phyloP scores from a whole-genome alignment of 2,113 vertebrate genomes.

The Calyptommatus sinebrachiatus region DNA sequence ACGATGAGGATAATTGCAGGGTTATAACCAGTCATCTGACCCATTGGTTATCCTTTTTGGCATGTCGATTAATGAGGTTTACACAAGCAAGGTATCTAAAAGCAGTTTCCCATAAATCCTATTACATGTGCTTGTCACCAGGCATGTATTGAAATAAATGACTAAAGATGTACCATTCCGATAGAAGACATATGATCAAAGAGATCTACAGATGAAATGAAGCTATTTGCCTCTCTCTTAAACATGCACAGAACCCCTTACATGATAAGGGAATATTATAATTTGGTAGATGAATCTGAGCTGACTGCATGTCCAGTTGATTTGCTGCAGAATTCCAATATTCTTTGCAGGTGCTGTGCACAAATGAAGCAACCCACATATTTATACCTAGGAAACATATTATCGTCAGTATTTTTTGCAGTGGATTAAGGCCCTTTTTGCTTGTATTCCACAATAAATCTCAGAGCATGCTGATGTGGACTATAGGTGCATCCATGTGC shows the following conservation, averaged over 20 bases:
- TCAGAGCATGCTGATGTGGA: no score
- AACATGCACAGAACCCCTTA: neutral
- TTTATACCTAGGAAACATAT: neutral
- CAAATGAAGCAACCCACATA: neutral
- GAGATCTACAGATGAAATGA: constrained; percentile 12
- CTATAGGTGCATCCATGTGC: no score
- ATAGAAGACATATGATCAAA: constrained; percentile 24
- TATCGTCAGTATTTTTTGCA: neutral
- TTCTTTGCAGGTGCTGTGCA: neutral
- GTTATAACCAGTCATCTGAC: constrained; percentile 45
- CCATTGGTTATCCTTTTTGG: constrained; percentile 37
- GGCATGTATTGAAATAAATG: constrained; percentile 54
- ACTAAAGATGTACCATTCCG: constrained; percentile 39
- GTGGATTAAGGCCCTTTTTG: no score
- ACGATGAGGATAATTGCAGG: constrained; percentile 42
- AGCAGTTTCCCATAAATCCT: constrained; percentile 41
- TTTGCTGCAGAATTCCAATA: neutral
- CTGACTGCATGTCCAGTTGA: neutral
- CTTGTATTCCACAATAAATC: no score
- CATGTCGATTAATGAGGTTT: constrained; percentile 56
- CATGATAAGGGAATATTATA: neutral
- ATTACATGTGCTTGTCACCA: constrained; percentile 44
- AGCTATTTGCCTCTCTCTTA: neutral
- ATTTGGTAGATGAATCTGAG: neutral
- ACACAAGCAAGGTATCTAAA: constrained; percentile 27